Conservation (phyloP, 2,888 invertebrate species). For the Venusia cambrica region DNA sequence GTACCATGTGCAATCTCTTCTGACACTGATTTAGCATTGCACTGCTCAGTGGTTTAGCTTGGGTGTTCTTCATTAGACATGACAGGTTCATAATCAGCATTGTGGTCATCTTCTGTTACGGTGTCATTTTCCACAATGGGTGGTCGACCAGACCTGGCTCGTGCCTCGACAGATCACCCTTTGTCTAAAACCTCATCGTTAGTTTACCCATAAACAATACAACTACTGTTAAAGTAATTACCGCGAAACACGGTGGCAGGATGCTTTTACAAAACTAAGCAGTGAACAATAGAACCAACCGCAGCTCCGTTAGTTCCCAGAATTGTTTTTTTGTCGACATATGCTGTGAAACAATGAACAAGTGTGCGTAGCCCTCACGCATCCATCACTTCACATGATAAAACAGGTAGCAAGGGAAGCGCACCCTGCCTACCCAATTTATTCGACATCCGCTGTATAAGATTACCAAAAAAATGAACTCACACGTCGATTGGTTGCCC, state of each 20-base stretch:
- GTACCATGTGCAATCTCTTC: not conserved
- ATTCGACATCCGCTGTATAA: slow-evolving; percentile 78
- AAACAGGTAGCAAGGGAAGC: slow-evolving; percentile 76
- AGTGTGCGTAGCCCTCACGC: slow-evolving; percentile 37
- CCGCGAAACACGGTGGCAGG: slow-evolving; percentile 68
- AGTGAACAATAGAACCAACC: slow-evolving; percentile 62
- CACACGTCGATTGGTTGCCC: slow-evolving; percentile 68
- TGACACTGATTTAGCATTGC: not conserved
- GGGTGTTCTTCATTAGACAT: slow-evolving; percentile 1
- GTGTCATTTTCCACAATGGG: slow-evolving; percentile 6
- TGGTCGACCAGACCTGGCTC: slow-evolving; percentile 17
- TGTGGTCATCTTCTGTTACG: slow-evolving; percentile 10
- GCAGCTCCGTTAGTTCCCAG: slow-evolving; percentile 61
- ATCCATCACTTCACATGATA: slow-evolving; percentile 56
- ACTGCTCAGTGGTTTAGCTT: not conserved
- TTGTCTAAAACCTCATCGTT: slow-evolving; percentile 25
- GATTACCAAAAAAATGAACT: slow-evolving; percentile 71
- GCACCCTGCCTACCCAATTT: slow-evolving; percentile 78
- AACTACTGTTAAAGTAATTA: slow-evolving; percentile 49
- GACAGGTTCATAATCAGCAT: slow-evolving; percentile 5
- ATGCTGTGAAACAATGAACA: slow-evolving; percentile 50
- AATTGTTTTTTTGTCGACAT: slow-evolving; percentile 56
- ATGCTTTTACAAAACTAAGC: slow-evolving; percentile 53
- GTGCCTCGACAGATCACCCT: slow-evolving; percentile 20
- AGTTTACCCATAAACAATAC: slow-evolving; percentile 44